Evolutionary conservation across 2,113 vertebrate species (phyloP).

Genomic region (Poeciliopsis occidentalis): DNA sequence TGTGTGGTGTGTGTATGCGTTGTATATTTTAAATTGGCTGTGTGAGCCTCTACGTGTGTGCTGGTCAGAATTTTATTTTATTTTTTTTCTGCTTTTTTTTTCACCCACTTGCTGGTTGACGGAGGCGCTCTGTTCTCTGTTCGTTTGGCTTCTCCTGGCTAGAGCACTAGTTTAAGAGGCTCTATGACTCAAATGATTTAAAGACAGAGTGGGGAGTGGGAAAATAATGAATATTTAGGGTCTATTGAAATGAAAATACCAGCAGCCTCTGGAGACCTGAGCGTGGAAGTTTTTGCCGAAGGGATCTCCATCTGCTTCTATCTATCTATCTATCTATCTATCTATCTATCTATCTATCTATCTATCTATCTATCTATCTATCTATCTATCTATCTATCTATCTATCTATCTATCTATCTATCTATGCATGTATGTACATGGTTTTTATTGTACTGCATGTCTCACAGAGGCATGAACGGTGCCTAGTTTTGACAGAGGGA

Average conservation of each 20-base stretch:
- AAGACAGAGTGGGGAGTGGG: constrained; percentile 66
- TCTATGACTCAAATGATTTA: constrained; percentile 57
- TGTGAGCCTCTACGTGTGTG: constrained; percentile 29
- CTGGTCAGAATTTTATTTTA: constrained; percentile 15
- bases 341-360: constrained; percentile 23
- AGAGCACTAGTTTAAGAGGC: constrained; percentile 59
- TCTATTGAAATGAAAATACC: constrained; percentile 84
- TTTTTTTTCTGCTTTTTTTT: constrained; percentile 8
- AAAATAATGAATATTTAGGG: constrained; percentile 84
- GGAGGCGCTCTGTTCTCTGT: constrained; percentile 37
- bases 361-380: neutral
- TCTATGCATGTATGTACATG: constrained; percentile 19
- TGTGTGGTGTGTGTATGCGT: constrained; percentile 19
- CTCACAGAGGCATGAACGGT: constrained; percentile 59
- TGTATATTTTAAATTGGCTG: constrained; percentile 12
- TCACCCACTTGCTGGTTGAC: constrained; percentile 61
- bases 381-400: neutral
- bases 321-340: constrained; percentile 30
- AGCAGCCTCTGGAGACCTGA: constrained; percentile 72
- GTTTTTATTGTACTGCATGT: constrained; percentile 36
- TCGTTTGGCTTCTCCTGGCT: constrained; percentile 48
- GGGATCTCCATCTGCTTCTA: constrained; percentile 82
- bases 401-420: neutral
- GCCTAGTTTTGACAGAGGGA: constrained; percentile 74
- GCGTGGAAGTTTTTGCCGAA: constrained; percentile 79